Base-by-base conservation (phyloP, 2,113 vertebrate genomes). In the Datnioides undecimradiatus region DNA sequence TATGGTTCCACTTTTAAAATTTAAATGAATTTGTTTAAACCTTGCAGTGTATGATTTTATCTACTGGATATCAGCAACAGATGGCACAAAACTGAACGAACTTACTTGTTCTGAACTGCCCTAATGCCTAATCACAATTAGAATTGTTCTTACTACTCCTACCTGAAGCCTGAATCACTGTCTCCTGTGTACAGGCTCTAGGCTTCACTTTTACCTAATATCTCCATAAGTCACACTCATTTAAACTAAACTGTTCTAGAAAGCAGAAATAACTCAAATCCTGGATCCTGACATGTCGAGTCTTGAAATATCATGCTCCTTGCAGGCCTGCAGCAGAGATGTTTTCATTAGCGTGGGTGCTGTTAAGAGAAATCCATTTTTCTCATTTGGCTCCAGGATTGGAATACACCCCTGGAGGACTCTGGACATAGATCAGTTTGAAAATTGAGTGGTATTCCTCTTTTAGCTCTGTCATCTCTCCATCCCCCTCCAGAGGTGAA, bases 351-450 rank as follows among this genome's bases (percentile, higher is more conserved):
- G 70, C 19, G 31, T 46, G 65, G 64, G 57, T 43, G 38, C 45
- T 40, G 27, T 38, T 63, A 63, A 65, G 65, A 85, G 71, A 72
- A 90, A 84, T 88, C 55, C 9, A 84, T 84, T 85, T 83, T 85
- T 86, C 76, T 77, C 55, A 84, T 85, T 86, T 86, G 45, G 68
- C 72, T 73, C 21, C 57, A 83, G 73, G 63, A 87, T 66, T 87
- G 75, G 40, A 84, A 74, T 59, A 63, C 84, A 59, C 19, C 27
- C 69, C 59, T 10, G 0, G 46, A 48, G 72, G 45, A 76, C 72
- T 79, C 41, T 68, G 62, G 64, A 79, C 45, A 41, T 79, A 73
- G 31, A 79, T 74, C 71, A 83, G 73, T 83, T 85, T 82, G 40
- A 80, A 63, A 79, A 75, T 68, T 34, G 62, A 88, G 62, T 62